Base-by-base conservation (phyloP, 2,113 vertebrate species). In the Paraplagusia blochii region DNA sequence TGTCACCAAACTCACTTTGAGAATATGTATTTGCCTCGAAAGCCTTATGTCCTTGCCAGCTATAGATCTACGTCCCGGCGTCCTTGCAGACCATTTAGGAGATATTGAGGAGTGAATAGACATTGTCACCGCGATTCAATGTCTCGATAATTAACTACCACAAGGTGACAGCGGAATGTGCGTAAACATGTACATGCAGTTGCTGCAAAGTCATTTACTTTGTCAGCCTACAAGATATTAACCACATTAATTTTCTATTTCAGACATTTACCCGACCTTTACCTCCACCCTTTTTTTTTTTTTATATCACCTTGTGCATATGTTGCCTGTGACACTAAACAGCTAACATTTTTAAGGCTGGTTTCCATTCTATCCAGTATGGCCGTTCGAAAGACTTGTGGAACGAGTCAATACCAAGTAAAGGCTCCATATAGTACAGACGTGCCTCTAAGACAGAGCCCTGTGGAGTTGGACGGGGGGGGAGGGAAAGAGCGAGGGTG, bases 361-460 rank as follows among this genome's bases (percentile, higher is more conserved):
- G 40, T 74, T 67, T 64, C 55, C 42, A 43, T 1, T 43, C 42
- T 43, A 8, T n/a, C 66, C 84, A 44, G 48, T 35, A 39, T 34
- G 60, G 47, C 70, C 55, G 33, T 47, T 60, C 60, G 54, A 81
- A 72, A 67, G 42, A 70, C 75, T 70, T 62, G 72, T 58, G 63
- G 74, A 67, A 69, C 78, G 73, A 67, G 84, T 88, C 86, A 81
- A 85, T 87, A 80, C 62, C 53, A 71, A 60, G 81, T 85, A 81
- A 89, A 79, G 71, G 76, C 85, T 92, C 87, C 88, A 89, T 92
- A 93, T 90, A 93, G 84, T 82, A 84, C 69, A 77, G 74, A 83
- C 73, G 60, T 74, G 79, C 53, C 72, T 85, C 71, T 66, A 82
- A 91, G 69, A 85, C 69, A 56, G 83, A 75, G 82, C 88, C 85